Base-by-base conservation (phyloP, 2,888 invertebrate species). In the Drosophila heteroneura region DNA sequence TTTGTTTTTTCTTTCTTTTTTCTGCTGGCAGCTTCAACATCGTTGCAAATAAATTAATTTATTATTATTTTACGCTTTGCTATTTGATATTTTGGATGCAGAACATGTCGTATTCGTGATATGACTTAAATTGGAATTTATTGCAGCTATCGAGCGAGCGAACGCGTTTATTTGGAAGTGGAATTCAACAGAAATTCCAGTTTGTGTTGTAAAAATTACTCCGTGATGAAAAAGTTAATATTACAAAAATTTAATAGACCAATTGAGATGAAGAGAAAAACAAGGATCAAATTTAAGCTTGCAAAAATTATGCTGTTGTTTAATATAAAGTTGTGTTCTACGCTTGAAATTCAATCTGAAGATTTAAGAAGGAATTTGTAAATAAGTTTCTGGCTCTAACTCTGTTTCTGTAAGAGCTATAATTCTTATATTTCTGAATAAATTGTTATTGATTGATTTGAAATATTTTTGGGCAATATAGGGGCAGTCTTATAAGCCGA, bases 31-130 rank as follows among this genome's bases (percentile, higher is more conserved):
- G 57, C 60, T 41, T 62, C 67, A 72, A 39, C 73, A 47, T 49
- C 51, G 83, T 74, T 79, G 85, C 82, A 89, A 83, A 89, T 89
- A 87, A 89, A 89, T 87, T 87, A 87, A 87, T 89, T 87, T 84
- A 86, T 89, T 80, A 87, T 87, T 85, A 85, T 83, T 79, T 75
- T 66, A 74, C 74, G 61, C 71, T 69, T 70, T 71, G 66, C 64
- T 71, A 64, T 64, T 63, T 70, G 62, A 73, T 72, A 81, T 82
- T 85, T 75, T 79, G 76, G 82, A 85, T 86, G 89, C 74, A 74
- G 62, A 72, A 64, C 84, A 70, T 74, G 78, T 81, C 84, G 82
- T 69, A 79, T 89, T 79, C 84, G 84, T 84, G 86, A 82, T 86
- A 82, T 82, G 85, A 76, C 74, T 83, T 75, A 78, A 83, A 85